Conservation (phyloP, 2,113 vertebrate genomes). For the Cyprinodon brontotheroides region DNA sequence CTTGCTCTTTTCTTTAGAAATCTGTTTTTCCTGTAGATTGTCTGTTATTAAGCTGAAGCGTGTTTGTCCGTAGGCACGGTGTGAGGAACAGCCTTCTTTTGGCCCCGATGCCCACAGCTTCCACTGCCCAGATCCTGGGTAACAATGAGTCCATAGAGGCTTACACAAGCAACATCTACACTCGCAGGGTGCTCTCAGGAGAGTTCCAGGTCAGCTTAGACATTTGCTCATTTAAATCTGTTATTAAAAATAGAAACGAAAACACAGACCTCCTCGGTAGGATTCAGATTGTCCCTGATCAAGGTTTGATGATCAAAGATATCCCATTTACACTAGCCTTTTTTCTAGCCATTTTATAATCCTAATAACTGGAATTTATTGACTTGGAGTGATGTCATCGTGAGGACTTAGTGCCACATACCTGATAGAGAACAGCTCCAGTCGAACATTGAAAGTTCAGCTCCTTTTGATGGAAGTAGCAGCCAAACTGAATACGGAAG, state of each 20-base stretch:
- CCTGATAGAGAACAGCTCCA: no score
- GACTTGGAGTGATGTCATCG: no score
- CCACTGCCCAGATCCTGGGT: conserved; percentile 96
- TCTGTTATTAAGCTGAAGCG: no score
- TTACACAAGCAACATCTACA: conserved; percentile 98
- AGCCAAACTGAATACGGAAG: no score
- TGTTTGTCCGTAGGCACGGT: conserved; percentile 81
- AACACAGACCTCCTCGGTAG: background rate
- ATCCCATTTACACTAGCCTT: no score
- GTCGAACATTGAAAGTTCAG: no score
- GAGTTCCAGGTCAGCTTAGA: conserved; percentile 91
- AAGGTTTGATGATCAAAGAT: background rate
- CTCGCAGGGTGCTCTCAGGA: conserved; percentile 93
- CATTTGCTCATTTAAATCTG: background rate
- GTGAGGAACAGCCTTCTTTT: conserved; percentile 94
- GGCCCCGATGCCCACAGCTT: conserved; percentile 97
- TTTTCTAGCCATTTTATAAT: no score
- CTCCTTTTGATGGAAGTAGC: no score
- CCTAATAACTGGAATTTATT: no score
- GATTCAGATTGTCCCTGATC: background rate
- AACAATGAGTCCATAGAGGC: conserved; percentile 98
- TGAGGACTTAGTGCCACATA: no score
- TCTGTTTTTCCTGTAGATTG: background rate
- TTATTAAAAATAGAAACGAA: background rate
- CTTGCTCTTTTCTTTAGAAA: background rate